phyloP scores from a whole-genome alignment of 2,797 vertebrate genomes.

The Smutsia temminckii region DNA sequence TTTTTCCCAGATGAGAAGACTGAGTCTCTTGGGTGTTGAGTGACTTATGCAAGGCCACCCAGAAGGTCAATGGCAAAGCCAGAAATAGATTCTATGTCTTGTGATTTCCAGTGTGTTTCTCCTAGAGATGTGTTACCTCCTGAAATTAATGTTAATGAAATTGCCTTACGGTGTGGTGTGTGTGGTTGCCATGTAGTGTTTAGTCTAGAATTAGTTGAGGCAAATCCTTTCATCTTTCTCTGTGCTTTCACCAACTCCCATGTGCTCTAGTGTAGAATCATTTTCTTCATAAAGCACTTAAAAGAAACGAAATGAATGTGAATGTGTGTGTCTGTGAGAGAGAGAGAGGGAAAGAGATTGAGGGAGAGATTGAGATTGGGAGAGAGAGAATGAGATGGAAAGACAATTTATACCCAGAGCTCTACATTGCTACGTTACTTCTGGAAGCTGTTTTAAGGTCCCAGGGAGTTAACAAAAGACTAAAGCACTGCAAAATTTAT shows the following conservation, averaged over 20 bases:
- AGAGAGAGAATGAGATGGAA: background rate
- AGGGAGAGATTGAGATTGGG: background rate
- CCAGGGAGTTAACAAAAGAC: slow-evolving; percentile 34
- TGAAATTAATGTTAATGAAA: slow-evolving; percentile 73
- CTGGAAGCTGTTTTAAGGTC: slow-evolving; percentile 56
- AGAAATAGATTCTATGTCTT: slow-evolving; percentile 73
- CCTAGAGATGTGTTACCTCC: slow-evolving; percentile 48
- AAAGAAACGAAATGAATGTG: background rate
- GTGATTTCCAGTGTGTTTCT: slow-evolving; percentile 67
- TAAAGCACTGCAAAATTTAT: slow-evolving; percentile 1
- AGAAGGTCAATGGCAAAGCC: slow-evolving; percentile 71
- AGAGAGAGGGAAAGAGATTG: background rate
- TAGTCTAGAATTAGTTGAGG: slow-evolving; percentile 59
- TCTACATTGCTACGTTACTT: slow-evolving; percentile 23
- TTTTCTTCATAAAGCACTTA: slow-evolving; percentile 53
- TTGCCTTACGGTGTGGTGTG: slow-evolving; percentile 57
- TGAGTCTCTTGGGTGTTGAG: slow-evolving; percentile 59
- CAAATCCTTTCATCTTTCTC: slow-evolving; percentile 54
- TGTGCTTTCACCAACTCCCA: slow-evolving; percentile 51
- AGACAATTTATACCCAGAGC: background rate
- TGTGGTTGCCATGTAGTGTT: slow-evolving; percentile 45
- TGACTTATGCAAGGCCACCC: slow-evolving; percentile 64
- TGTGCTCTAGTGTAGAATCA: slow-evolving; percentile 34
- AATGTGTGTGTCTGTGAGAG: background rate
- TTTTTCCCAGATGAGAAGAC: slow-evolving; percentile 34